A percentile compares a stretch with the other conserved stretches of the same genome.
Evolutionary conservation across 2,113 vertebrate genomes (phyloP).

Genomic region (Brachyhypopomus gauderio): DNA sequence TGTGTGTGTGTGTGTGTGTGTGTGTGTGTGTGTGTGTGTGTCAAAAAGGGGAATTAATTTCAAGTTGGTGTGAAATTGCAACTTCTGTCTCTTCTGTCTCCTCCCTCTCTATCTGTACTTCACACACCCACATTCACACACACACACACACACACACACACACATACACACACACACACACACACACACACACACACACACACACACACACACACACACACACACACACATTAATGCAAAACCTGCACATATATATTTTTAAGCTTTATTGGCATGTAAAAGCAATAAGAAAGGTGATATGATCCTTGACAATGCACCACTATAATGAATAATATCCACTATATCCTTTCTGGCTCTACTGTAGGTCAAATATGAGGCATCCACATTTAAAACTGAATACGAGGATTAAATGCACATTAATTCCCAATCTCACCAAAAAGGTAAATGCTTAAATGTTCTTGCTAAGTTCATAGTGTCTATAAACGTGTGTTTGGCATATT

Average conservation of each 20-base stretch:
- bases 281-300: constrained; percentile 3
- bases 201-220: too few species aligned
- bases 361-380: neutral
- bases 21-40: neutral
- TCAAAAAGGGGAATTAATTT: constrained; percentile 58
- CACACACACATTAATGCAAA: too few species aligned
- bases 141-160: neutral
- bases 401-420: too few species aligned
- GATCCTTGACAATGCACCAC: neutral
- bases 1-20: neutral
- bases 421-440: too few species aligned
- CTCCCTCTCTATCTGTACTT: constrained; percentile 54
- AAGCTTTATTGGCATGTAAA: neutral
- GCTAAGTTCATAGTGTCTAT: too few species aligned
- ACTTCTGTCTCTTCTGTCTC: constrained; percentile 55
- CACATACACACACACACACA: too few species aligned
- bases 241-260: neutral
- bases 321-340: neutral
- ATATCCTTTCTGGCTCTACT: too few species aligned
- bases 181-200: too few species aligned
- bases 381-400: neutral
- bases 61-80: constrained; percentile 59
- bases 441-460: too few species aligned
- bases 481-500: too few species aligned
- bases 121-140: constrained; percentile 32